Evolutionary conservation across 2,113 vertebrate species (phyloP).

Genomic region (Leptosomus discolor): DNA sequence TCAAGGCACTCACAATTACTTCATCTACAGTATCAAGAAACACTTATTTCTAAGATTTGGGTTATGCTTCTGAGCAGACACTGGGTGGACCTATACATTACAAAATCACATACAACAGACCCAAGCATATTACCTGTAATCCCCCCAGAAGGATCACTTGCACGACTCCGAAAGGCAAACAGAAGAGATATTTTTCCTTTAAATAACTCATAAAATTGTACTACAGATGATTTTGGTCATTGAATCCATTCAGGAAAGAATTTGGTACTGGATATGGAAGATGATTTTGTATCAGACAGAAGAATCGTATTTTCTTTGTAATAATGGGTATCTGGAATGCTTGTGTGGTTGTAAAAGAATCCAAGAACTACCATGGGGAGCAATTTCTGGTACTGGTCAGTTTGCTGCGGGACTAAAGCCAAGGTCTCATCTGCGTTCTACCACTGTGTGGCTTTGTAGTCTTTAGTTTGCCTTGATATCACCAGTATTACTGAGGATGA

Average conservation of each 20-base stretch:
- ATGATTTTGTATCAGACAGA: neutral
- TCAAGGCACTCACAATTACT: neutral
- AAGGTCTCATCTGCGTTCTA: neutral
- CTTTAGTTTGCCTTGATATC: neutral
- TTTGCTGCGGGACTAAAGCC: neutral
- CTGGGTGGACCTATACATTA: neutral
- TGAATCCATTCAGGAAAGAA: neutral
- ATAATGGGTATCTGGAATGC: neutral
- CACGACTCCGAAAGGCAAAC: neutral
- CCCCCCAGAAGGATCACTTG: neutral
- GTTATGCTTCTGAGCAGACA: neutral
- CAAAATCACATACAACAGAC: neutral
- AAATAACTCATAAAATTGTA: neutral
- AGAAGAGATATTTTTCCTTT: slow-evolving; percentile 7
- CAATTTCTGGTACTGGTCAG: neutral
- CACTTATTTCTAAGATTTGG: neutral
- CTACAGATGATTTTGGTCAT: neutral
- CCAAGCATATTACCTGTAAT: neutral
- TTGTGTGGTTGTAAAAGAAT: neutral
- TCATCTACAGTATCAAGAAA: neutral
- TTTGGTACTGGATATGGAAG: neutral
- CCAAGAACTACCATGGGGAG: neutral
- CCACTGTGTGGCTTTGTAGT: neutral
- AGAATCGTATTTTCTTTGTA: neutral
- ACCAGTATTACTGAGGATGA: neutral